Percentiles rank a stretch among this genome's conserved stretches.
Conservation (phyloP, 2,113 vertebrate genomes). For the Gymnorhina tibicen region DNA sequence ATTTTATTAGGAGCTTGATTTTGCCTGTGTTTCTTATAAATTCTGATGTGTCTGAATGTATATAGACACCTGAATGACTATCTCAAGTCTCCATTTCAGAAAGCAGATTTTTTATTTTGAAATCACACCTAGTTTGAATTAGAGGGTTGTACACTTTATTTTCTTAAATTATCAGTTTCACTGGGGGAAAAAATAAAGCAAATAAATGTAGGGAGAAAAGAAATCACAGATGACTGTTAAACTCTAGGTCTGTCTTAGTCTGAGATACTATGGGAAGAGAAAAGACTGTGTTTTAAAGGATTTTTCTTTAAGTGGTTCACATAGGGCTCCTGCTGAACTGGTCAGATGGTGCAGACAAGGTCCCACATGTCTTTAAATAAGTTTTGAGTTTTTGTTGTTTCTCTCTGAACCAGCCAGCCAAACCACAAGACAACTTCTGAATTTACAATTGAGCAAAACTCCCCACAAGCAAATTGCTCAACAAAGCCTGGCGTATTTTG, state of each 20-base stretch:
- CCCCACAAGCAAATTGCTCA: slow-evolving; percentile 17
- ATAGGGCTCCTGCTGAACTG: background rate
- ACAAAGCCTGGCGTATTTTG: background rate
- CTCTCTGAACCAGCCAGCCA: background rate
- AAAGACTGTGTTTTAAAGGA: background rate
- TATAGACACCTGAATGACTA: background rate
- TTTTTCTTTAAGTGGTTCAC: slow-evolving; percentile 1
- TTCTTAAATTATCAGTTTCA: background rate
- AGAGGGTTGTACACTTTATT: background rate
- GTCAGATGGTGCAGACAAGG: background rate
- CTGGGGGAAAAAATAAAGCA: background rate
- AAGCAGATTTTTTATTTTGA: slow-evolving; percentile 2
- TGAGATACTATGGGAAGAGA: background rate
- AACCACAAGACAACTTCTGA: slow-evolving; percentile 42
- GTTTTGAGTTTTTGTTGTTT: background rate
- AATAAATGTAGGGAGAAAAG: background rate
- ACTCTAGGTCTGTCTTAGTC: background rate
- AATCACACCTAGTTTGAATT: background rate
- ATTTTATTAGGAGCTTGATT: background rate
- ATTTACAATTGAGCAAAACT: background rate
- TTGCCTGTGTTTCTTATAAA: background rate
- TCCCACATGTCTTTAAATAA: slow-evolving; percentile 9
- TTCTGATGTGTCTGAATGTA: background rate
- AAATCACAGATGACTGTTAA: background rate
- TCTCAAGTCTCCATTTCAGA: background rate